Conservation (phyloP, 2,797 vertebrate genomes). For the Anas georgica region DNA sequence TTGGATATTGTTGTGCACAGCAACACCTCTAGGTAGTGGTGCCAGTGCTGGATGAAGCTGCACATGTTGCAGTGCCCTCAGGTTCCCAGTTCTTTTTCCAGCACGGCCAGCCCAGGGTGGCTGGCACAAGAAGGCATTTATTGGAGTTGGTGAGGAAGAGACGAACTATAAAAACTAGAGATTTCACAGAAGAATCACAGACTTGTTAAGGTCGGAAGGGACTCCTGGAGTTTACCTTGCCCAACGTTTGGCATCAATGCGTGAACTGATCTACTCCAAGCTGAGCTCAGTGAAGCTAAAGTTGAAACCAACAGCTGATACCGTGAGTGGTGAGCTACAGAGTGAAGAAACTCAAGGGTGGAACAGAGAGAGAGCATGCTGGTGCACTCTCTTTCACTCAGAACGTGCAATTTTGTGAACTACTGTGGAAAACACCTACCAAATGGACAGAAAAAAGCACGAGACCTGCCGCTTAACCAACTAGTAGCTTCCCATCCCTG, state of each 20-base stretch:
- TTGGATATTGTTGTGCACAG: fast-evolving
- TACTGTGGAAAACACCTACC: background rate
- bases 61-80: fast-evolving
- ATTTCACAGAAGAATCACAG: background rate
- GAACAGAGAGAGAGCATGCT: fast-evolving
- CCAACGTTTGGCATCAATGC: background rate
- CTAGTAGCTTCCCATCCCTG: background rate
- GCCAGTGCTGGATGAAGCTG: background rate
- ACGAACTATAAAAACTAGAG: fast-evolving
- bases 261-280: fast-evolving
- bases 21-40: fast-evolving
- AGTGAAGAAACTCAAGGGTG: too few species aligned
- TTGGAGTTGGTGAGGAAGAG: background rate
- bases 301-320: background rate
- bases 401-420: too few species aligned
- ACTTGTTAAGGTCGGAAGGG: background rate
- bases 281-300: background rate
- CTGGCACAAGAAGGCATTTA: fast-evolving
- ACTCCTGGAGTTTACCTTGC: background rate
- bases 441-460: fast-evolving
- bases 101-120: background rate
- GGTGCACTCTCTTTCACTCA: background rate
- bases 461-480: background rate
- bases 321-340: fast-evolving
- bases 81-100: background rate